A percentile compares a stretch with the other conserved stretches of the same genome.
Conservation (phyloP, 2,113 vertebrate genomes). For the Glaucidium brasilianum region DNA sequence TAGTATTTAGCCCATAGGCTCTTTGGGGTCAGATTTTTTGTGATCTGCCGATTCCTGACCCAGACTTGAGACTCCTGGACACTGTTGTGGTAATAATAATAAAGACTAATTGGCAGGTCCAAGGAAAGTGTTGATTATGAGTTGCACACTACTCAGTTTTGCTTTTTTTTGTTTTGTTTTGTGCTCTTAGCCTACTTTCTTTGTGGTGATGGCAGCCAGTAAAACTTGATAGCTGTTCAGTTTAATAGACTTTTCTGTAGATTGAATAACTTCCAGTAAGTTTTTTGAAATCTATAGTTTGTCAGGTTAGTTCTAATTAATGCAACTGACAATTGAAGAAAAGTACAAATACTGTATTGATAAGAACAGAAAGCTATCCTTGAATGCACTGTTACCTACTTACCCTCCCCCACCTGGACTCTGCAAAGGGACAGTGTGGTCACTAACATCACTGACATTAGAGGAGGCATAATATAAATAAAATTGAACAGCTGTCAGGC, state of each 20-base stretch:
- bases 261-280: not conserved
- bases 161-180: not conserved
- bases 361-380: not conserved
- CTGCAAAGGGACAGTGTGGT: not conserved
- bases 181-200: not conserved
- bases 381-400: not conserved
- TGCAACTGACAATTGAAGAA: not conserved
- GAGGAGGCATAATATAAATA: slow-evolving; percentile 72
- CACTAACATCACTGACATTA: slow-evolving; percentile 67
- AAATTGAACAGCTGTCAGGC: slow-evolving; percentile 77
- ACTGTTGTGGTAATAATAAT: not conserved
- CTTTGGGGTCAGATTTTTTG: not conserved
- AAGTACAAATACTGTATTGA: not conserved
- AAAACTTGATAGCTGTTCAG: not conserved
- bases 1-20: not conserved
- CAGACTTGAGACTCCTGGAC: not conserved
- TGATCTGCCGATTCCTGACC: not conserved
- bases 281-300: not conserved
- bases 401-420: not conserved
- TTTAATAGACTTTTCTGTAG: not conserved
- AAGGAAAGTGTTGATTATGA: not conserved
- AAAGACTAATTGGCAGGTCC: not conserved
- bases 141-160: not conserved
- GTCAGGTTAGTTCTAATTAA: not conserved
- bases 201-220: not conserved